These are phyloP conservation scores for Protonibea diacanthus DNA, from an alignment of 2,797 vertebrate species.

Conservation along the genomic window DNA sequence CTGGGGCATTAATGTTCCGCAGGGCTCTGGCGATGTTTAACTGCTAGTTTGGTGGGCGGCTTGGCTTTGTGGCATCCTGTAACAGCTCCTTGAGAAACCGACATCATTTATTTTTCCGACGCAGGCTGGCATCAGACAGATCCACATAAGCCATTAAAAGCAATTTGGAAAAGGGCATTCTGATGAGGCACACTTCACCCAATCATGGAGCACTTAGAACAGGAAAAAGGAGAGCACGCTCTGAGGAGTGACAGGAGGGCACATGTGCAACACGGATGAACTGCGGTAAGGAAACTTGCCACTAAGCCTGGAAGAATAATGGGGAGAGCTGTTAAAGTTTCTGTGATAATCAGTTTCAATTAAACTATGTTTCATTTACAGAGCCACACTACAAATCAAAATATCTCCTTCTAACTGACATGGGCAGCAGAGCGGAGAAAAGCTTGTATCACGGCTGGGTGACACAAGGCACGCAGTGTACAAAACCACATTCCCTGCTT, in stretches of 20 bases:
- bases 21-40: conserved; percentile 66
- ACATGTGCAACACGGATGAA: conserved; percentile 33
- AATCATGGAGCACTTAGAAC: conserved; percentile 57
- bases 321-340: conserved; percentile 47
- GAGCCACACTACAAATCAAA: conserved; percentile 52
- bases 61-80: conserved; percentile 77
- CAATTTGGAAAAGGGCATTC: conserved; percentile 72
- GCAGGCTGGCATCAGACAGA: conserved; percentile 69
- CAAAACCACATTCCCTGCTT: conserved; percentile 5
- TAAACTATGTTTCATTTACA: conserved; percentile 53
- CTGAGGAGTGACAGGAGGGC: conserved; percentile 41
- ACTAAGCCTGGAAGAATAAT: conserved; percentile 36
- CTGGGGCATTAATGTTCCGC: conserved; percentile 65
- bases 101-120: conserved; percentile 78
- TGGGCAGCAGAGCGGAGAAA: conserved; percentile 1
- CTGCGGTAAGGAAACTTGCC: conserved; percentile 24
- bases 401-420: conserved; percentile 21
- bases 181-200: conserved; percentile 69
- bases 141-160: conserved; percentile 73
- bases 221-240: conserved; percentile 24
- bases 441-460: neutral
- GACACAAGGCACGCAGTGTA: neutral
- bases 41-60: conserved; percentile 69
- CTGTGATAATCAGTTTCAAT: conserved; percentile 61
- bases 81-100: conserved; percentile 70